phyloP scores from a whole-genome alignment of 2,888 invertebrate species.

The Pseudococcus viburni region DNA sequence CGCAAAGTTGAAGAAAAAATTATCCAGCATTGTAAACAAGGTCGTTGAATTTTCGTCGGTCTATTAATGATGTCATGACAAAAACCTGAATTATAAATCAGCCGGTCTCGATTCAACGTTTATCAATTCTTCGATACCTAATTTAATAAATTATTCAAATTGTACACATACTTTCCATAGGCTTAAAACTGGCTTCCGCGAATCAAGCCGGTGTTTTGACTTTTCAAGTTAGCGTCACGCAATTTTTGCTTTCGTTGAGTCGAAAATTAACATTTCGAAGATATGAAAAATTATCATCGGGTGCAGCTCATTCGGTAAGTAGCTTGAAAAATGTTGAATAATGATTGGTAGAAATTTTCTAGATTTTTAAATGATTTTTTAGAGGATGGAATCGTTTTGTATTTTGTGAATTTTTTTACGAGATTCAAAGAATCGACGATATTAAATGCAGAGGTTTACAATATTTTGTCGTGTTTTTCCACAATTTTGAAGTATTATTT shows the following conservation, averaged over 20 bases:
- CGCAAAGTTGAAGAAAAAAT: background rate
- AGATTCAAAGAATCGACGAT: too few species aligned
- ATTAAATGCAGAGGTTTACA: too few species aligned
- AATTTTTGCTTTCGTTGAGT: constrained; percentile 59
- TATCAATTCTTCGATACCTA: background rate
- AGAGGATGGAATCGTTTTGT: too few species aligned
- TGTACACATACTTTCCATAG: background rate
- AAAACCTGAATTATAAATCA: background rate
- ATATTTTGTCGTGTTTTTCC: too few species aligned
- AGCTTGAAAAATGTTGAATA: background rate
- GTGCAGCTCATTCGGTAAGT: constrained; percentile 48
- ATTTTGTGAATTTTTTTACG: too few species aligned
- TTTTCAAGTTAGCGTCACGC: constrained; percentile 63
- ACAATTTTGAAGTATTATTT: too few species aligned
- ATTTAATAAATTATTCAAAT: constrained; percentile 29
- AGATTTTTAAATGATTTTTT: too few species aligned
- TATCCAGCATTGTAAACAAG: too few species aligned
- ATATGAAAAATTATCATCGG: constrained; percentile 58
- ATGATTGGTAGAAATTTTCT: background rate
- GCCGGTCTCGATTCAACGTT: background rate
- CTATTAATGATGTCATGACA: background rate
- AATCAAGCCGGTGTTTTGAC: constrained; percentile 61
- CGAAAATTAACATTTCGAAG: constrained; percentile 58
- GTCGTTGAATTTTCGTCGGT: too few species aligned
- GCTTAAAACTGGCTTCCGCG: constrained; percentile 59